Conservation (phyloP, 2,888 invertebrate species). For the Lithophane ornitopus region DNA sequence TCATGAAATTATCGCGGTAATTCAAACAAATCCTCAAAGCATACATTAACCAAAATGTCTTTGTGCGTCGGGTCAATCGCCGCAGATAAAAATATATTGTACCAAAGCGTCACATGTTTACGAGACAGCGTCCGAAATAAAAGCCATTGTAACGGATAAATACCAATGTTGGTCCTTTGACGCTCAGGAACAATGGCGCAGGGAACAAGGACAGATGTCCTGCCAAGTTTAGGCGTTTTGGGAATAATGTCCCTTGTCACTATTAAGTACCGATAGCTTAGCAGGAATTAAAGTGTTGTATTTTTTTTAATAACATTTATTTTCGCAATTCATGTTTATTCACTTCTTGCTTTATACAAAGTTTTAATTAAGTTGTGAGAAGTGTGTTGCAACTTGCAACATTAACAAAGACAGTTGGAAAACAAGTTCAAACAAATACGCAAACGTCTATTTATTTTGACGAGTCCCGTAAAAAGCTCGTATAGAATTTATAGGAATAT, state of each 20-base stretch:
- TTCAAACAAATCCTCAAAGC: constrained; percentile 33
- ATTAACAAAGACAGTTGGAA: no score
- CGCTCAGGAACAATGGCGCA: constrained; percentile 28
- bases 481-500: neutral
- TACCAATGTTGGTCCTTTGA: constrained; percentile 42
- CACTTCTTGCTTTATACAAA: neutral
- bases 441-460: neutral
- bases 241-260: constrained; percentile 22
- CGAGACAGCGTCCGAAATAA: constrained; percentile 68
- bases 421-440: neutral
- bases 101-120: constrained; percentile 58
- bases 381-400: neutral
- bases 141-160: constrained; percentile 62
- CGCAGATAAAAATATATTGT: constrained; percentile 66
- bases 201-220: constrained; percentile 34
- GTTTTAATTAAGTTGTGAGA: neutral
- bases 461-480: neutral
- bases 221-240: constrained; percentile 36
- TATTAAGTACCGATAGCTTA: constrained; percentile 1
- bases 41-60: constrained; percentile 50
- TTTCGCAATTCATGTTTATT: neutral
- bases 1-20: constrained; percentile 29
- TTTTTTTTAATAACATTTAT: neutral
- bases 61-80: constrained; percentile 57
- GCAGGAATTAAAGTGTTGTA: neutral